Conservation (phyloP, 2,888 invertebrate genomes). For the Drosophila nr. perissopoda region DNA sequence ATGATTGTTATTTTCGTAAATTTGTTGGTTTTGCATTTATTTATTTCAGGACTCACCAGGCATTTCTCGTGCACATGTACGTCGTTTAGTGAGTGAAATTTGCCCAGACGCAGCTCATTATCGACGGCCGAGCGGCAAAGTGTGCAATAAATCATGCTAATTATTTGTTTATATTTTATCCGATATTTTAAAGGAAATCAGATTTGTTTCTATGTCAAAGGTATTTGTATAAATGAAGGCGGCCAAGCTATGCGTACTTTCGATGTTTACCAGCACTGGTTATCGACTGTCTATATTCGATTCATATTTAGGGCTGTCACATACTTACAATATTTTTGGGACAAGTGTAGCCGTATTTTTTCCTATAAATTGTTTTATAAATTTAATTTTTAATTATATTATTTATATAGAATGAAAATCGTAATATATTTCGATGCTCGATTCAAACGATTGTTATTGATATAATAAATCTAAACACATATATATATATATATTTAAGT, state of each 20-base stretch:
- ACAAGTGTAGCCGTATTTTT: not conserved
- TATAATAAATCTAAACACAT: not conserved
- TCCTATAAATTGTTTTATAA: not conserved
- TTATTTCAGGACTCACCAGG: constrained; percentile 86
- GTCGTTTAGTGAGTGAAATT: constrained; percentile 70
- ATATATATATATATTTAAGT: constrained; percentile 29
- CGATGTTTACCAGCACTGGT: not conserved
- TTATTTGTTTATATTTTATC: not conserved
- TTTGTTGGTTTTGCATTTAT: not conserved
- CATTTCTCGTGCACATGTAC: constrained; percentile 91
- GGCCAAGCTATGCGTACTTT: not conserved
- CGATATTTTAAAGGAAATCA: not conserved
- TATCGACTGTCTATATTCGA: not conserved
- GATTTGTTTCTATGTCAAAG: not conserved
- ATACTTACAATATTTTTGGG: too few species aligned
- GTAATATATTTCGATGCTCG: not conserved
- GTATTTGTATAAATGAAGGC: not conserved
- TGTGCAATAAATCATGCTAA: constrained; percentile 44
- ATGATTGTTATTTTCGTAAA: not conserved
- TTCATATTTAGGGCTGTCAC: not conserved
- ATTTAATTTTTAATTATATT: not conserved
- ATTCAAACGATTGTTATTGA: not conserved
- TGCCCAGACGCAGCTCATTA: constrained; percentile 31
- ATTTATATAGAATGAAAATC: not conserved
- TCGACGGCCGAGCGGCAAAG: constrained; percentile 13